Evolutionary conservation across 2,888 invertebrate genomes (phyloP).

Genomic region (Epistrophe eligans): DNA sequence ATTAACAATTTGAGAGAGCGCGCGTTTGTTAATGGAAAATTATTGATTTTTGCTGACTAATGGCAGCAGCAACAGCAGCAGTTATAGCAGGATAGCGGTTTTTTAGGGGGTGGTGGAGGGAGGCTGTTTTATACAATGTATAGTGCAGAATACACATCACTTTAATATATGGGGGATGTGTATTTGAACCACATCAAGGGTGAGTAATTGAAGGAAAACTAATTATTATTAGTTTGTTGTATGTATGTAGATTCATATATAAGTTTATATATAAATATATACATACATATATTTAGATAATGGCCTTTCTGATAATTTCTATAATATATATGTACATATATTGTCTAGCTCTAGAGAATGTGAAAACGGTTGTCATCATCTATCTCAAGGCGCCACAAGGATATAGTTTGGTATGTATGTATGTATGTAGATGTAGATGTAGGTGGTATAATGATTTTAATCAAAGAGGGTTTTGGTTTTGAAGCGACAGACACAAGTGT

Average conservation of each 20-base stretch:
- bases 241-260: constrained; percentile 20
- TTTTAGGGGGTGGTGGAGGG: background rate
- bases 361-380: constrained; percentile 41
- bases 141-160: background rate
- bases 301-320: background rate
- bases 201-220: constrained; percentile 74
- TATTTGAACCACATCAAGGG: constrained; percentile 22
- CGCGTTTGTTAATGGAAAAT: constrained; percentile 69
- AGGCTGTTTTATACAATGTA: background rate
- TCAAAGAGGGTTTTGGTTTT: constrained; percentile 52
- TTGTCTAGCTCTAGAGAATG: constrained; percentile 2
- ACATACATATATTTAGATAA: background rate
- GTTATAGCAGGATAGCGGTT: constrained; percentile 48
- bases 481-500: constrained; percentile 67
- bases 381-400: constrained; percentile 71
- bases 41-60: constrained; percentile 67
- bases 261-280: background rate
- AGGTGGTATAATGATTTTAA: constrained; percentile 57
- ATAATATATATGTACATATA: background rate
- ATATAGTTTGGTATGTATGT: background rate
- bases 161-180: constrained; percentile 5
- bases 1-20: constrained; percentile 63
- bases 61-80: constrained; percentile 31
- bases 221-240: constrained; percentile 70
- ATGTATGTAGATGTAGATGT: background rate